Evolutionary conservation across 2,888 invertebrate species (phyloP).

Genomic region (Mythimna pallens): DNA sequence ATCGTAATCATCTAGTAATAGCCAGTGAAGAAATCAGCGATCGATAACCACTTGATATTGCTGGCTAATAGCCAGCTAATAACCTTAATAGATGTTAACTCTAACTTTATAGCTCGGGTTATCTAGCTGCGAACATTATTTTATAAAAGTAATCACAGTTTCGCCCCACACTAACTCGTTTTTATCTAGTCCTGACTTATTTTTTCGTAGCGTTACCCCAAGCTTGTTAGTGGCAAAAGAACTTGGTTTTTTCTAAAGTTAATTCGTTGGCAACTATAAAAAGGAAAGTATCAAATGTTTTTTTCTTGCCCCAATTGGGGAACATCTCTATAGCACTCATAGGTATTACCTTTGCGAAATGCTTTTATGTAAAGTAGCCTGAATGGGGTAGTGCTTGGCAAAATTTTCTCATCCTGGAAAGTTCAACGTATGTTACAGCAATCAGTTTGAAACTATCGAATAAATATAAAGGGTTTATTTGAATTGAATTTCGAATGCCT

Average conservation of each 20-base stretch:
- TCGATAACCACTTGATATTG: slow-evolving; percentile 63
- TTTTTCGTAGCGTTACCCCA: slow-evolving; percentile 31
- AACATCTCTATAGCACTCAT: slow-evolving; percentile 51
- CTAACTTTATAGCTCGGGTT: slow-evolving; percentile 55
- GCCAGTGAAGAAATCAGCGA: slow-evolving; percentile 62
- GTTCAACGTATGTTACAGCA: slow-evolving; percentile 35
- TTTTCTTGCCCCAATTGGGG: slow-evolving; percentile 31
- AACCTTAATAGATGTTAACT: slow-evolving; percentile 68
- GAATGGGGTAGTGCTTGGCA: slow-evolving; percentile 51
- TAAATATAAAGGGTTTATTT: slow-evolving; percentile 49
- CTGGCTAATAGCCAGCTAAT: slow-evolving; percentile 63
- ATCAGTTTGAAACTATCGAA: slow-evolving; percentile 43
- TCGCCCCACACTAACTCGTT: slow-evolving; percentile 38
- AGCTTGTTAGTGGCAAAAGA: slow-evolving; percentile 38
- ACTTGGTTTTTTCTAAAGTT: slow-evolving; percentile 42
- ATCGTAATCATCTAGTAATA: slow-evolving; percentile 62
- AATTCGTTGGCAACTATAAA: slow-evolving; percentile 33
- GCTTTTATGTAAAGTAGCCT: slow-evolving; percentile 59
- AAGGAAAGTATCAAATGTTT: slow-evolving; percentile 19
- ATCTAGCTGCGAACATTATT: slow-evolving; percentile 56
- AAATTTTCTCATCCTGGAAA: slow-evolving; percentile 57
- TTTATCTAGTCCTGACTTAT: slow-evolving; percentile 35
- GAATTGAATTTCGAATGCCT: slow-evolving; percentile 33
- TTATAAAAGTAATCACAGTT: slow-evolving; percentile 57
- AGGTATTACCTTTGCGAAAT: slow-evolving; percentile 60